These are phyloP conservation scores for Odontophorus gujanensis DNA, from an alignment of 2,113 vertebrate genomes.

Conservation along the genomic window DNA sequence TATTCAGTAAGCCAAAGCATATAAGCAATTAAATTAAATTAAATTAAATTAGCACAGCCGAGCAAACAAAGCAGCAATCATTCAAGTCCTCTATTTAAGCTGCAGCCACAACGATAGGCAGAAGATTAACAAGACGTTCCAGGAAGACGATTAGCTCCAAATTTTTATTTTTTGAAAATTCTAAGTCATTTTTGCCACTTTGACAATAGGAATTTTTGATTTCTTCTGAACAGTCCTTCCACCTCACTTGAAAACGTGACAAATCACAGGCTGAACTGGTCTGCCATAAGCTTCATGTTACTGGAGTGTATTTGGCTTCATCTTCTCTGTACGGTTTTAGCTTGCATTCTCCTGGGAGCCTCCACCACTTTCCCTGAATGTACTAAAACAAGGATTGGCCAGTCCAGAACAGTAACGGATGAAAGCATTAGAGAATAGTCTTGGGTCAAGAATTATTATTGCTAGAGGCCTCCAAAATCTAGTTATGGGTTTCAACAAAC, in stretches of 20 bases:
- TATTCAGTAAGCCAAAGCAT: slow-evolving; percentile 81
- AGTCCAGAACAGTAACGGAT: slow-evolving; percentile 51
- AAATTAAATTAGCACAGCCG: slow-evolving; percentile 80
- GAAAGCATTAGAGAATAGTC: slow-evolving; percentile 67
- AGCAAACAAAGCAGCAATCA: slow-evolving; percentile 76
- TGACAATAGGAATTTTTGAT: not conserved
- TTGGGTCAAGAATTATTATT: slow-evolving; percentile 80
- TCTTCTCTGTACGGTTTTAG: slow-evolving; percentile 24
- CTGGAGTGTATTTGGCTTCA: slow-evolving; percentile 35
- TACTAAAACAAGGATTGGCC: slow-evolving; percentile 20
- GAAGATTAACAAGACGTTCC: slow-evolving; percentile 54
- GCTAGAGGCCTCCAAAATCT: slow-evolving; percentile 78
- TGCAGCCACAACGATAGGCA: slow-evolving; percentile 63
- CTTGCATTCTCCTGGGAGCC: slow-evolving; percentile 5
- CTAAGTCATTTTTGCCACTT: slow-evolving; percentile 14
- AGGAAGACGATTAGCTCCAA: slow-evolving; percentile 66
- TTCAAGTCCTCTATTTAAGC: slow-evolving; percentile 67
- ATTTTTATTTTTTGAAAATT: slow-evolving; percentile 48
- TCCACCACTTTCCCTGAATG: slow-evolving; percentile 9
- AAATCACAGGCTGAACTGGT: slow-evolving; percentile 39
- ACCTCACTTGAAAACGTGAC: slow-evolving; percentile 51
- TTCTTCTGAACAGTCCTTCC: not conserved
- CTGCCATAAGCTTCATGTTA: slow-evolving; percentile 11
- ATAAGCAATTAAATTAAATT: slow-evolving; percentile 76
- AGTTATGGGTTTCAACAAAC: slow-evolving; percentile 80